Conservation (phyloP, 2,888 invertebrate species). For the Coenonympha glycerion region DNA sequence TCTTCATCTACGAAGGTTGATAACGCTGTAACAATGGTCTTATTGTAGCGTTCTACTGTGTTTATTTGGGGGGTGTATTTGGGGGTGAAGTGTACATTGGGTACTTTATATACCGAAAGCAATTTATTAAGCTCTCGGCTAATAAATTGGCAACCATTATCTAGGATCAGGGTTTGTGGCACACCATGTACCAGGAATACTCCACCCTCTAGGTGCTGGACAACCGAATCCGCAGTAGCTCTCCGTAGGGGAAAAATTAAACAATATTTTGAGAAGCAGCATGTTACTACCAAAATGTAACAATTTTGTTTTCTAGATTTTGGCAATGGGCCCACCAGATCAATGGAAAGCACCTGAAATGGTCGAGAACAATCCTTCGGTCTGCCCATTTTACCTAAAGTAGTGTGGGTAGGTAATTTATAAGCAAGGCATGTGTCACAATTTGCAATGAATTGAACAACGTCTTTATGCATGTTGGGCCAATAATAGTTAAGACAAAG, state of each 20-base stretch:
- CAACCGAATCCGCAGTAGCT: conserved; percentile 16
- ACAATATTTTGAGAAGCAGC: conserved; percentile 27
- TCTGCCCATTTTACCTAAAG: too few species aligned
- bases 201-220: conserved; percentile 21
- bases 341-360: conserved; percentile 1
- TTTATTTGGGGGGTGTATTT: too few species aligned
- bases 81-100: conserved; percentile 22
- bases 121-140: conserved; percentile 11
- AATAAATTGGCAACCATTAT: conserved; percentile 24
- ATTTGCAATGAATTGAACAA: conserved; percentile 4
- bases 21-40: conserved; percentile 26
- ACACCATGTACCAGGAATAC: conserved; percentile 26
- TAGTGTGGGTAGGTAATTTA: too few species aligned
- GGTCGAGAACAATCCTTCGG: conserved; percentile 25
- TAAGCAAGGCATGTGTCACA: conserved; percentile 18
- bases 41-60: too few species aligned
- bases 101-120: conserved; percentile 20
- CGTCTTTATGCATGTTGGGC: conserved; percentile 20
- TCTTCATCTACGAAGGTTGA: conserved; percentile 26
- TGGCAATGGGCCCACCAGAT: conserved; percentile 24
- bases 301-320: conserved; percentile 16
- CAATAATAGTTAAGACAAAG: conserved; percentile 16
- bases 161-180: conserved; percentile 15
- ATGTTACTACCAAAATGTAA: conserved; percentile 21
- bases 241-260: conserved; percentile 13